phyloP scores from a whole-genome alignment of 2,888 invertebrate genomes.

The Quadroppia sp. region DNA sequence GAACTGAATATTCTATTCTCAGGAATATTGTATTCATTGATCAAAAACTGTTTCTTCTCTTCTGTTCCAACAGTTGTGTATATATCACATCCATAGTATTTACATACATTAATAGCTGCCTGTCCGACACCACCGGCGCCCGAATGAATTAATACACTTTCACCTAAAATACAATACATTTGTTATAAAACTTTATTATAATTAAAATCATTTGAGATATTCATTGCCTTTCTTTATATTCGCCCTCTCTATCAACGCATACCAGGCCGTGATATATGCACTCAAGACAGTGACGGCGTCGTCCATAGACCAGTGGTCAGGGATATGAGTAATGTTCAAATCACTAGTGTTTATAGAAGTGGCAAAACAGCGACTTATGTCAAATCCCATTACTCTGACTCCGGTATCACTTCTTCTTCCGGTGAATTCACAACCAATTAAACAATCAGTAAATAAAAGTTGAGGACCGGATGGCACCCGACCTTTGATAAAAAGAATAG shows the following conservation, averaged over 20 bases:
- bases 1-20: too few relatives aligned
- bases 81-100: conserved; percentile 79
- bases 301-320: conserved; percentile 77
- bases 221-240: conserved; percentile 73
- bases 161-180: conserved; percentile 58
- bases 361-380: conserved; percentile 78
- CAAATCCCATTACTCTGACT: conserved; percentile 83
- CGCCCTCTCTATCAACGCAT: conserved; percentile 82
- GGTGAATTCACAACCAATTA: conserved; percentile 87
- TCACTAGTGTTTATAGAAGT: conserved; percentile 64
- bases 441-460: conserved; percentile 63
- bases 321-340: conserved; percentile 81
- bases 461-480: conserved; percentile 15
- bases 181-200: neutral
- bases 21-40: conserved; percentile 66
- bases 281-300: conserved; percentile 92
- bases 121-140: too few relatives aligned
- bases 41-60: conserved; percentile 81
- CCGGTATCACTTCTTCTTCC: conserved; percentile 68
- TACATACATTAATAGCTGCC: conserved; percentile 86
- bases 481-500: too few relatives aligned
- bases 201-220: conserved; percentile 52
- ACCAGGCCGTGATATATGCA: conserved; percentile 78
- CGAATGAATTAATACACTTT: conserved; percentile 85
- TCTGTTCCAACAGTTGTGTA: conserved; percentile 77